Evolutionary conservation across 2,888 invertebrate species (phyloP), one percentile per base, ranked within the genome.

Genomic region (Cataglyphis albicans): DNA sequence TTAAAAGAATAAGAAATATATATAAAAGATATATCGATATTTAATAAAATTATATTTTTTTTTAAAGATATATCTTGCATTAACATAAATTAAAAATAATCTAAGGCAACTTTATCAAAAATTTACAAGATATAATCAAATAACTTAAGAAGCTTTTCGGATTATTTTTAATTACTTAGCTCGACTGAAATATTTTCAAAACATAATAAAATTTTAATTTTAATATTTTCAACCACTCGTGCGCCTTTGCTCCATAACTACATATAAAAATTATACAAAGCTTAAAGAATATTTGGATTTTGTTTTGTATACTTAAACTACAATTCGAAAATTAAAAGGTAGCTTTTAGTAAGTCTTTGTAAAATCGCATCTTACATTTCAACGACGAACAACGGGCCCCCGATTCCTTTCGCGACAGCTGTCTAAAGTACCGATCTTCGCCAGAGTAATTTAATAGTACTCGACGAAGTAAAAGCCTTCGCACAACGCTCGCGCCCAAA

Each of bases 381-480:
- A 67, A 65, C 72, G 55, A 55, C 48, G 81, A 59, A 73, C 73
- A 57, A 64, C 76, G 44, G 55, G 61, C 72, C 52, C 67, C 59
- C 48, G 73, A 81, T 61, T 83, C 73, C 65, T 72, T 41, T 81
- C 83, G 74, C 73, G 81, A 64, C 73, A 67, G 81, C 59, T 72
- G 83, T 63, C 73, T 25, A 86, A 44, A 81, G 52, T 83, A 48
- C 59, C 82, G 61, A 61, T 81, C 81, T 81, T 70, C 57, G 57
- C 48, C 10, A 29, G 55, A 64, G 67, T 67, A 74, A 74, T 84
- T 87, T 81, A 76, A 85, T 64, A 78, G 67, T 68, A 70, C 48
- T 72, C 82, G 73, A 48, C 59, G 74, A 78, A 84, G 75, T 48
- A 65, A 70, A 81, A 74, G 76, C 41, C 61, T 76, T 38, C 52